Evolutionary conservation across 2,113 vertebrate genomes (phyloP).

Genomic region (Indicator maculatus): DNA sequence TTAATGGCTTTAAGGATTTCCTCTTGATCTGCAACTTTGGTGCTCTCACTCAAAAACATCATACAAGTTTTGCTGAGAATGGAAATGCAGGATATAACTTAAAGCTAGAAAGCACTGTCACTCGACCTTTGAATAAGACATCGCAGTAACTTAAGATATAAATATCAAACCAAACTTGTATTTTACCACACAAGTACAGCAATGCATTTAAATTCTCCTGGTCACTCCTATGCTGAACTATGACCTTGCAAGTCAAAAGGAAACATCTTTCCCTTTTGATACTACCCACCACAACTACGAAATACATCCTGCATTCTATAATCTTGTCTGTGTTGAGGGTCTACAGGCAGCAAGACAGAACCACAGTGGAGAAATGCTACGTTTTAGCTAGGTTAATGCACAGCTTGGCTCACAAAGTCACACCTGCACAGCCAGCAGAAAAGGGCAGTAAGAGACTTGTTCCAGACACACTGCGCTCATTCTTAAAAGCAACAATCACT

Average conservation of each 20-base stretch:
- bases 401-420: neutral
- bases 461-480: neutral
- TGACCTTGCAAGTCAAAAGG: neutral
- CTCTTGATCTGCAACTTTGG: neutral
- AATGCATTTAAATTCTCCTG: neutral
- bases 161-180: neutral
- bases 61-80: neutral
- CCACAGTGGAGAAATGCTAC: neutral
- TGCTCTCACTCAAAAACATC: neutral
- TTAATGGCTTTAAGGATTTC: neutral
- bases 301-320: rapidly evolving
- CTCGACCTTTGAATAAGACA: neutral
- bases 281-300: neutral
- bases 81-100: neutral
- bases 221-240: neutral
- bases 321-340: rapidly evolving
- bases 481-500: neutral
- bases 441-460: neutral
- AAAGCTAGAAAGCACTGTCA: neutral
- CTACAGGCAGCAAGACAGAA: neutral
- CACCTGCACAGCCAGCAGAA: neutral
- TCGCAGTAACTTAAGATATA: neutral
- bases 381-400: neutral
- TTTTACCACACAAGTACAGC: neutral
- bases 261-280: neutral